Conservation (phyloP, 2,888 invertebrate species). For the Volucella bombylans region DNA sequence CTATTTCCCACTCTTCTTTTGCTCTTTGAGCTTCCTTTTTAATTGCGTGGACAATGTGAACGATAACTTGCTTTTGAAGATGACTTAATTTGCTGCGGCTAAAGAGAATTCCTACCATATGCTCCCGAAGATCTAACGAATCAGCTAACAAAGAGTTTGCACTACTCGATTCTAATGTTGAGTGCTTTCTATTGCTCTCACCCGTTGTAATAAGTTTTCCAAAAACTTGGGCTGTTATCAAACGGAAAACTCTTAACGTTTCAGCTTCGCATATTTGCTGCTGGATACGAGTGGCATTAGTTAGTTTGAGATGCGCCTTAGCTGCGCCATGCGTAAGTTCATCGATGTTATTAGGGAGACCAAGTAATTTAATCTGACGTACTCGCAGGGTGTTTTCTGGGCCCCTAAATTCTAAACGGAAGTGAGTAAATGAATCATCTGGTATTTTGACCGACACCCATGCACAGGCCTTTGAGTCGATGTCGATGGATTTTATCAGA, state of each 20-base stretch:
- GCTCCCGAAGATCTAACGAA: conserved; percentile 92
- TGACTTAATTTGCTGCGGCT: conserved; percentile 96
- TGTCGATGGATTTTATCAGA: conserved; percentile 91
- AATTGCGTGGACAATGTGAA: conserved; percentile 95
- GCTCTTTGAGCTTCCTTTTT: conserved; percentile 93
- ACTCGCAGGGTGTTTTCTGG: conserved; percentile 95
- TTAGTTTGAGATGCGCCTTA: conserved; percentile 79
- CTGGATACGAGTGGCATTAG: conserved; percentile 85
- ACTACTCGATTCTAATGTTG: conserved; percentile 79
- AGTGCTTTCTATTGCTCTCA: conserved; percentile 74
- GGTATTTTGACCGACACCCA: conserved; percentile 95
- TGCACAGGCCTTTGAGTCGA: conserved; percentile 92
- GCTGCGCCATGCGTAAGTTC: conserved; percentile 68
- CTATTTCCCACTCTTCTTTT: conserved; percentile 94
- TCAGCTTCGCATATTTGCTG: conserved; percentile 95
- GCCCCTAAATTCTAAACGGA: conserved; percentile 94
- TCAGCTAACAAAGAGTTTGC: conserved; percentile 81
- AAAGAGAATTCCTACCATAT: conserved; percentile 97
- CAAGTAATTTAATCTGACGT: conserved; percentile 90
- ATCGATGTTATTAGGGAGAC: conserved; percentile 83
- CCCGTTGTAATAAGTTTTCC: conserved; percentile 89
- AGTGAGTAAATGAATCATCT: conserved; percentile 84
- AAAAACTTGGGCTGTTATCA: conserved; percentile 93
- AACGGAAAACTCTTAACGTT: conserved; percentile 94
- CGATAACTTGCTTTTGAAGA: conserved; percentile 95